Evolutionary conservation across 2,888 invertebrate genomes (phyloP), one percentile per base, ranked within the genome.

Genomic region (Hanleya hanleyi): DNA sequence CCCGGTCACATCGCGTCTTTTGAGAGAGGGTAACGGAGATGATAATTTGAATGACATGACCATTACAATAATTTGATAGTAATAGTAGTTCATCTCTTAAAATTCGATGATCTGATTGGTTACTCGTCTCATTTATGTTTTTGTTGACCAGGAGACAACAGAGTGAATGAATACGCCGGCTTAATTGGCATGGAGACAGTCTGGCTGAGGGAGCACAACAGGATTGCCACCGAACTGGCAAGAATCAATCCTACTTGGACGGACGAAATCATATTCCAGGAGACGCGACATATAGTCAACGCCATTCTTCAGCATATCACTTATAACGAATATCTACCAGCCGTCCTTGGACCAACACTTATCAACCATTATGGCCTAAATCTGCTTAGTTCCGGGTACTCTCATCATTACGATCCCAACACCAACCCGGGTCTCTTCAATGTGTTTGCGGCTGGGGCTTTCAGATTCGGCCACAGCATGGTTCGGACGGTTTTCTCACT

Each of bases 391-490:
- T 12, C 4, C 9, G 64, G 64, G 18, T 29, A 35, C 26, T 37
- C 18, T 26, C n/a, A 12, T 3, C 18, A 37, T 18, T 64, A 64
- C 29, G 37, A 64, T 37, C 35, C 36, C 5, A 4, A 22, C 18
- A 18, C 18, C 18, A 26, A 64, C 37, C 64, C 64, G 4, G 38
- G 64, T 1, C 9, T 64, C n/a, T 15, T 29, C 37, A 64, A 64
- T 9, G 64, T 35, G 4, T 35, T 64, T 36, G 64, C 64, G 5
- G 36, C 64, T 12, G 64, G 18, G 35, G 64, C 64, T 29, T 22
- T 37, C n/a, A 15, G 64, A n/a, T 64, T 64, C 18, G 64, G 64
- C 32, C 64, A 64, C 64, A 64, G 64, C 26, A 64, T 64, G 64
- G 12, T 64, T 6, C 18, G 64, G 26, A 64, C 64, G n/a, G 29